Base-by-base conservation (phyloP, 2,888 invertebrate species). In the Trichopoda pennipes region DNA sequence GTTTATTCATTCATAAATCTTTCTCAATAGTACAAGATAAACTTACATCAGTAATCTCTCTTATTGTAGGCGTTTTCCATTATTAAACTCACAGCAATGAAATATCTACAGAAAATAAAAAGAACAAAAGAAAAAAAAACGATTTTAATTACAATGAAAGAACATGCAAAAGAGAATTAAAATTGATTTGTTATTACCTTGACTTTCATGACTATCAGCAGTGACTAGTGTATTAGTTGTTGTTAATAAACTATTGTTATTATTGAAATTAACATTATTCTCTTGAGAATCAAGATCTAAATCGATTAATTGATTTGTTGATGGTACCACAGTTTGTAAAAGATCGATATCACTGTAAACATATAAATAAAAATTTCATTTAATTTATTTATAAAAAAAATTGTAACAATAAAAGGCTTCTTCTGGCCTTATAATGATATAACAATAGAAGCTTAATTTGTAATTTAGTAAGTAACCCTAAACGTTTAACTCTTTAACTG, bases 181-280 rank as follows among this genome's bases (percentile, higher is more conserved):
- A 7, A 1, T 38, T 38, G 1, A 21, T 38, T 10, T 3, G 12
- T 19, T 38, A 58, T 61, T 85, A 91, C 91, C 91, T 90, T 89
- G 90, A 88, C 90, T 90, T 88, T 91, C 91, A 88, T 91, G 91
- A 91, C 91, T 91, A 91, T 91, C 91, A 88, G 91, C 90, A 88
- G 90, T 91, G 91, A 91, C 91, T 91, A 91, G 91, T 88, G 91
- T 88, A 81, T 79, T 81, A 85, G 82, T 88, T 86, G 88, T 88
- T 84, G 90, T 88, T 88, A 90, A 88, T 88, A 91, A 88, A 86
- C 89, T 90, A 87, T 90, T 90, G 85, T 91, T 91, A 85, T 90
- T 90, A 83, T 90, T 90, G 84, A 90, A 88, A 86, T 87, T 87
- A 81, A 87, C 83, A 84, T 86, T 85, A 84, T 88, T 88, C 79